These are phyloP conservation scores for Hemithea aestivaria DNA, from an alignment of 2,888 invertebrate genomes.

Conservation along the genomic window DNA sequence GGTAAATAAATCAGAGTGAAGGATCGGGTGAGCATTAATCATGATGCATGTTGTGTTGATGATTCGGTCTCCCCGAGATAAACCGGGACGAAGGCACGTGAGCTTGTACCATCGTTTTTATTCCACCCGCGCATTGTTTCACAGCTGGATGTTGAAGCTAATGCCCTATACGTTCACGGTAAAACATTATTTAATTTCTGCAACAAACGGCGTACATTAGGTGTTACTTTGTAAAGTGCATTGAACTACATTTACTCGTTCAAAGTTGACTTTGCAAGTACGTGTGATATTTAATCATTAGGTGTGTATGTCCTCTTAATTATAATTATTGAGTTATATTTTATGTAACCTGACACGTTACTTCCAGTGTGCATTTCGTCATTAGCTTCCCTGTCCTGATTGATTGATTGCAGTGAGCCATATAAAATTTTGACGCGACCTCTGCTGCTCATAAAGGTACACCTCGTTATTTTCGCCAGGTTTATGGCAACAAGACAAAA, in stretches of 20 bases:
- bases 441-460: constrained; percentile 40
- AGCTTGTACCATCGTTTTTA: constrained; percentile 18
- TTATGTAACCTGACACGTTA: too few relatives aligned
- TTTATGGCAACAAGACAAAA: constrained; percentile 38
- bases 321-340: too few relatives aligned
- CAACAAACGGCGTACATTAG: too few relatives aligned
- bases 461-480: constrained; percentile 34
- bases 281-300: too few relatives aligned
- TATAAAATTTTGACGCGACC: constrained; percentile 24
- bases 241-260: too few relatives aligned
- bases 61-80: constrained; percentile 28
- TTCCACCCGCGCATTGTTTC: constrained; percentile 5
- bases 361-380: constrained; percentile 26
- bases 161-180: not conserved
- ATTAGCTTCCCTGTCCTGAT: constrained; percentile 36
- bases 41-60: constrained; percentile 51
- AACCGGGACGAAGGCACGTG: constrained; percentile 34
- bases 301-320: too few relatives aligned
- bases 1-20: constrained; percentile 58
- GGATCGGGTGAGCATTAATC: constrained; percentile 56
- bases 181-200: too few relatives aligned
- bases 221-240: too few relatives aligned
- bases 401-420: constrained; percentile 47
- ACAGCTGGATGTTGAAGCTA: constrained; percentile 1
- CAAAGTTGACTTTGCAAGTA: too few relatives aligned